These are phyloP conservation scores for Macrophya alboannulata DNA, from an alignment of 2,888 invertebrate species.

Conservation along the genomic window DNA sequence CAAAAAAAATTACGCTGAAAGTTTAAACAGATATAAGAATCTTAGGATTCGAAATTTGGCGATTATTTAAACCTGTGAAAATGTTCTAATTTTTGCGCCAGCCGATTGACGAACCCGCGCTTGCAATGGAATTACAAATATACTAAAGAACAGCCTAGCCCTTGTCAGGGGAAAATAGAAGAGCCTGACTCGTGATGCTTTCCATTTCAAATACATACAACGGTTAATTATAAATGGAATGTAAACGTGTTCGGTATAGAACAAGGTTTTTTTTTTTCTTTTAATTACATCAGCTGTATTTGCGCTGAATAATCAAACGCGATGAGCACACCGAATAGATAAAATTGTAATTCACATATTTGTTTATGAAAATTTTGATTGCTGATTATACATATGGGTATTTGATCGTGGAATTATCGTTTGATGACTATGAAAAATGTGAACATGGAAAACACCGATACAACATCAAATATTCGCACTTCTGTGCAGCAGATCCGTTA, in stretches of 20 bases:
- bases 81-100: too few relatives aligned
- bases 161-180: not conserved
- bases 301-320: not conserved
- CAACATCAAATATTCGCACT: not conserved
- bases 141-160: not conserved
- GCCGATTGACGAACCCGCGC: not conserved
- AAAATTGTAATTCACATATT: not conserved
- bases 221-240: not conserved
- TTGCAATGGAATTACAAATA: not conserved
- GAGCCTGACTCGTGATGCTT: not conserved
- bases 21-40: not conserved
- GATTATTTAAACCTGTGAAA: not conserved
- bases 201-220: not conserved
- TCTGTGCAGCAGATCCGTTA: not conserved
- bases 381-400: not conserved
- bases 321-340: not conserved
- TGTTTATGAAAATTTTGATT: not conserved
- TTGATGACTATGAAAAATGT: not conserved
- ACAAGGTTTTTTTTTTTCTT: not conserved
- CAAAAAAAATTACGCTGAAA: not conserved
- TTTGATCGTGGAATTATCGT: too few relatives aligned
- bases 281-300: not conserved
- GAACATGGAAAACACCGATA: not conserved
- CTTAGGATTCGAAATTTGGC: not conserved
- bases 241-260: constrained; percentile 3